Evolutionary conservation across 2,797 vertebrate species (phyloP).

Genomic region (Rhynchonycteris naso): DNA sequence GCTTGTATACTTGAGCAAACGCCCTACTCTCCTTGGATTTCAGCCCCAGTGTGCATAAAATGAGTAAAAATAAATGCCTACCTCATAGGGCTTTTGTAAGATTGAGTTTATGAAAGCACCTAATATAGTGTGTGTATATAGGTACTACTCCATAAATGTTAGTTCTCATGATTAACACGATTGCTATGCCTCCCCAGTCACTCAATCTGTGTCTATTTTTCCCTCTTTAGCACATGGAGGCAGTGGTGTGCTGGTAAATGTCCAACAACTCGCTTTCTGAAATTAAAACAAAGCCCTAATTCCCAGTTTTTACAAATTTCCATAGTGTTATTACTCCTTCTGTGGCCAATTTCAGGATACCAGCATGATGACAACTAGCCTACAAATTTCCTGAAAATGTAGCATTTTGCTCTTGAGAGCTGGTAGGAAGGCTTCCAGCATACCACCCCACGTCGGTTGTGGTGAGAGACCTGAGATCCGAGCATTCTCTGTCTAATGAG

Average conservation of each 20-base stretch:
- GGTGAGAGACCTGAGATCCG: neutral
- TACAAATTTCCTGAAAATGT: neutral
- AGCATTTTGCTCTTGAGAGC: neutral
- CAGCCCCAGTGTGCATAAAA: neutral
- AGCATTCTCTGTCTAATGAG: neutral
- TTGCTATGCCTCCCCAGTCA: neutral
- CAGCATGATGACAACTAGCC: neutral
- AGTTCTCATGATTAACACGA: neutral
- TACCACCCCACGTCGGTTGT: neutral
- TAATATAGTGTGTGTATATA: neutral
- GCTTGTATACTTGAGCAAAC: neutral
- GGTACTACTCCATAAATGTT: neutral
- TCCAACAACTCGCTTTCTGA: conserved; percentile 11
- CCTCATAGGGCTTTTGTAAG: neutral
- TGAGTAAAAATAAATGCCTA: neutral
- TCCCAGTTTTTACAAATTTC: conserved; percentile 21
- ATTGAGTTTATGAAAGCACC: neutral
- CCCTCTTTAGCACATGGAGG: neutral
- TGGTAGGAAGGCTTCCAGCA: neutral
- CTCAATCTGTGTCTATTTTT: neutral
- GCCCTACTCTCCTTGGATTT: neutral
- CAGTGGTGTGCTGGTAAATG: neutral
- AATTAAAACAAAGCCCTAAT: neutral
- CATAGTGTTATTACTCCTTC: neutral
- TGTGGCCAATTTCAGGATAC: neutral